phyloP scores from a whole-genome alignment of 1,140 invertebrate genomes.

The Megalopta genalis region DNA sequence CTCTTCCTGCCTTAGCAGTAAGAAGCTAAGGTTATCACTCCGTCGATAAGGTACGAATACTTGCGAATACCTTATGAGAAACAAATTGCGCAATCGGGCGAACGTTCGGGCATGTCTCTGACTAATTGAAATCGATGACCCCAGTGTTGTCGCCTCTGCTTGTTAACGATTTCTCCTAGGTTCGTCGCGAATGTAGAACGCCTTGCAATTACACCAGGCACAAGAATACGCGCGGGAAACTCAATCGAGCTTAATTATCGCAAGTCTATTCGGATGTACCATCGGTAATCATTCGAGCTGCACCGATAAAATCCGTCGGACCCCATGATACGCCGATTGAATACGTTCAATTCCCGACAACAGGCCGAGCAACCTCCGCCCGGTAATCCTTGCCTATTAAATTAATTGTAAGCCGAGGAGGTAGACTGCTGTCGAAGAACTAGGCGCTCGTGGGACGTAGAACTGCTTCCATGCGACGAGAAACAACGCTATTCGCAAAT shows the following conservation, averaged over 20 bases:
- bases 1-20: too few relatives aligned
- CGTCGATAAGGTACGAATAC: too few relatives aligned
- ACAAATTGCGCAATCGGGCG: too few relatives aligned
- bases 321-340: slow-evolving; percentile 29
- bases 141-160: slow-evolving; percentile 28
- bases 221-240: slow-evolving; percentile 60
- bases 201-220: slow-evolving; percentile 57
- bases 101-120: too few relatives aligned
- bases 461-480: slow-evolving; percentile 35
- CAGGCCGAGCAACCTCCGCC: slow-evolving; percentile 16
- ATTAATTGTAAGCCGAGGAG: slow-evolving; percentile 54
- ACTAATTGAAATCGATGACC: too few relatives aligned
- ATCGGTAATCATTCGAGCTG: slow-evolving; percentile 62
- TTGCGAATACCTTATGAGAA: too few relatives aligned
- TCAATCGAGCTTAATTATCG: slow-evolving; percentile 66
- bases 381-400: slow-evolving; percentile 53
- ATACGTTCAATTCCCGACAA: slow-evolving; percentile 27
- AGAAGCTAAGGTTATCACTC: too few relatives aligned
- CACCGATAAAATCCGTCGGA: slow-evolving; percentile 56
- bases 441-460: background rate
- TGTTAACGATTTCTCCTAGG: slow-evolving; percentile 61
- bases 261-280: slow-evolving; percentile 51
- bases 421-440: background rate
- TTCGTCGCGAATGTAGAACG: slow-evolving; percentile 60
- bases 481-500: slow-evolving; percentile 38